Evolutionary conservation across 2,113 vertebrate genomes (phyloP), one percentile per base, ranked within the genome.

Genomic region (Cheirogaleus medius): DNA sequence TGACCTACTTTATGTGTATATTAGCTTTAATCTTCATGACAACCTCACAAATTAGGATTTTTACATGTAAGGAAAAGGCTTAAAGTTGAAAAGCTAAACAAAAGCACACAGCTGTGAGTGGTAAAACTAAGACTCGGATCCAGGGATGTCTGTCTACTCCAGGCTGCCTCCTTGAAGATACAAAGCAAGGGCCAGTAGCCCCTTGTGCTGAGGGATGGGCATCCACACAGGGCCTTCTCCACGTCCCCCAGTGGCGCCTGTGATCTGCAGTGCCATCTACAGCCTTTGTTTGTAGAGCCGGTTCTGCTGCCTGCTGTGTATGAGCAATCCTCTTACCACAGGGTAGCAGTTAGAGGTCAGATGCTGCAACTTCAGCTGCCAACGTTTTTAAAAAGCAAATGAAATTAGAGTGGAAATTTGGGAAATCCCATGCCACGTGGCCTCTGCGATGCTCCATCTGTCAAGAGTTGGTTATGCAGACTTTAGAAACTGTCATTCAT

Each of bases 361-460:
- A 0, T 15, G 6, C 64, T 66, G 76, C 6, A 0, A 76, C 90
- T 73, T 98, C 93, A 98, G 97, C 96, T 64, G 82, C 86, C 92
- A 86, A 71, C 17, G 90, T 0, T 4, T 92, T 76, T 17, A 52
- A 77, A 95, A 89, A 8, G 90, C 83, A 98, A 98, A 97, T 97
- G 81, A 96, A 94, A 98, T 97, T 94, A 95, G 71, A 91, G 89
- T 81, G 85, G 87, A 78, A 97, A 97, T 97, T 90, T 68, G 97
- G 94, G 86, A 87, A 96, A 98, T 98, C 92, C 95, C 78, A 6
- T 64, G 93, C 69, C 86, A 74, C 10, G 4, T 74, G 64, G 60
- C 95, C 95, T 97, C 96, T 91, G 86, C 58, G 76, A 91, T 39
- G 84, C 87, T 95, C 94, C 94, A 93, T 98, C 97, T 98, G 97